Percentiles rank a stretch among this genome's conserved stretches.
Conservation (phyloP, 2,888 invertebrate genomes). For the Megalurothrips usitatus region DNA sequence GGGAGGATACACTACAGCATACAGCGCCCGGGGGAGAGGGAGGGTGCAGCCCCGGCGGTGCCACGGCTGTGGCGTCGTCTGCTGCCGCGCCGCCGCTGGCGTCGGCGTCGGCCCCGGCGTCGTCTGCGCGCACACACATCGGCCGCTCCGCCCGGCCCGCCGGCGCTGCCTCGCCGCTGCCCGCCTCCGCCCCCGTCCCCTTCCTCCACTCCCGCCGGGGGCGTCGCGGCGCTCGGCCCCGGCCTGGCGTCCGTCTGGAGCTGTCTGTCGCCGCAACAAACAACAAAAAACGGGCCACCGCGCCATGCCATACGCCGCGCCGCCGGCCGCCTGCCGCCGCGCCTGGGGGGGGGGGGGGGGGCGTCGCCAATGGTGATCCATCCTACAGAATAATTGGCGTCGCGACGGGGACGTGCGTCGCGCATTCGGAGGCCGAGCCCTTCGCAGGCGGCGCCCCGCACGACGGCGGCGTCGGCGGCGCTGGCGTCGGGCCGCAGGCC, state of each 20-base stretch:
- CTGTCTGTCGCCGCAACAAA: constrained; percentile 25
- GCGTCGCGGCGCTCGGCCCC: constrained; percentile 2
- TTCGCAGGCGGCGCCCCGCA: neutral
- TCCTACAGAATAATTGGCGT: constrained; percentile 22
- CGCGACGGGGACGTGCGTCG: neutral
- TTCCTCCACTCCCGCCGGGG: neutral
- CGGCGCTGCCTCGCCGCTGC: neutral
- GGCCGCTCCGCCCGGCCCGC: neutral
- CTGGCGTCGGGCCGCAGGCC: neutral
- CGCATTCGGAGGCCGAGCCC: neutral
- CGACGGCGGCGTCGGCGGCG: neutral
- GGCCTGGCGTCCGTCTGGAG: constrained; percentile 22
- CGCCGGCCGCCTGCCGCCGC: neutral
- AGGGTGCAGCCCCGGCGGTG: neutral
- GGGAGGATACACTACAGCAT: neutral
- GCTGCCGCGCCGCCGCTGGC: neutral
- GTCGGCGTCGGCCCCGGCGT: neutral
- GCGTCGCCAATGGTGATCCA: constrained; percentile 9
- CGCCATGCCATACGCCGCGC: neutral
- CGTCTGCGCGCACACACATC: constrained; percentile 23
- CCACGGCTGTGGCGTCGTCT: constrained; percentile 19
- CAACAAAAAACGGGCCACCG: constrained; percentile 11
- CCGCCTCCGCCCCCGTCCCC: neutral
- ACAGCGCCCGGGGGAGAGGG: neutral
- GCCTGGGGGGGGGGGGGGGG: too few species aligned